These are phyloP conservation scores for Drosophila watanabei DNA, from an alignment of 1,140 invertebrate species.

Conservation along the genomic window DNA sequence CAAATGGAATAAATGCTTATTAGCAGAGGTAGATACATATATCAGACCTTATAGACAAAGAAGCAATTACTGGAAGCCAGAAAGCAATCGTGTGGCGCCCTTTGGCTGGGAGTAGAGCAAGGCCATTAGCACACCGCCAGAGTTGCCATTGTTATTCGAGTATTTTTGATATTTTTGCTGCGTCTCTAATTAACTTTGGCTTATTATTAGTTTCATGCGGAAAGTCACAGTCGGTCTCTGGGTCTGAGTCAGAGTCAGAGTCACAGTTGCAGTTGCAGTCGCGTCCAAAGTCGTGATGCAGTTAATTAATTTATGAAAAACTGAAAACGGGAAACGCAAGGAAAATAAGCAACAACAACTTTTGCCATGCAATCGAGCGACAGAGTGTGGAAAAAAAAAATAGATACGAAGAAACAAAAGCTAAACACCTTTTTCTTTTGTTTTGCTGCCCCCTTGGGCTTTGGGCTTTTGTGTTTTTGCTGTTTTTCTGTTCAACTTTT, in stretches of 20 bases:
- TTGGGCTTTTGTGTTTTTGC: slow-evolving; percentile 28
- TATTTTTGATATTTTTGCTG: slow-evolving; percentile 38
- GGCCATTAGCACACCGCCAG: slow-evolving; percentile 35
- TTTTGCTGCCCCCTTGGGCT: slow-evolving; percentile 6
- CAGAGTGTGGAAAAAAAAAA: slow-evolving; percentile 32
- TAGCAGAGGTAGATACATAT: not conserved
- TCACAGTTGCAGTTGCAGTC: slow-evolving; percentile 17
- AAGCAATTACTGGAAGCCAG: not conserved
- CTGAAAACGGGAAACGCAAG: slow-evolving; percentile 55
- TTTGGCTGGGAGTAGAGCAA: slow-evolving; percentile 30
- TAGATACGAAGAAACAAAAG: slow-evolving; percentile 23
- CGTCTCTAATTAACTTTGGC: slow-evolving; percentile 66
- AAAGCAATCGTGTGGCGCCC: slow-evolving; percentile 10
- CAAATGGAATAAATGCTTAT: not conserved
- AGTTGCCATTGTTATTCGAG: slow-evolving; percentile 39
- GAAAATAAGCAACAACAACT: slow-evolving; percentile 40
- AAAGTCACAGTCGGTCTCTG: slow-evolving; percentile 50
- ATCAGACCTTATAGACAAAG: slow-evolving; percentile 7
- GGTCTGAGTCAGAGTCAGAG: slow-evolving; percentile 26
- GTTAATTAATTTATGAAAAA: slow-evolving; percentile 80
- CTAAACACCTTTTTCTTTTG: slow-evolving; percentile 56
- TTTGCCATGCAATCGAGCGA: slow-evolving; percentile 52
- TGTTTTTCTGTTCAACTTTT: slow-evolving; percentile 31
- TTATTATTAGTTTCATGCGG: slow-evolving; percentile 62
- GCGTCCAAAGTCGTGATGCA: slow-evolving; percentile 73